Evolutionary conservation across 2,888 invertebrate genomes (phyloP).

Genomic region (Caenorhabditis japonica): DNA sequence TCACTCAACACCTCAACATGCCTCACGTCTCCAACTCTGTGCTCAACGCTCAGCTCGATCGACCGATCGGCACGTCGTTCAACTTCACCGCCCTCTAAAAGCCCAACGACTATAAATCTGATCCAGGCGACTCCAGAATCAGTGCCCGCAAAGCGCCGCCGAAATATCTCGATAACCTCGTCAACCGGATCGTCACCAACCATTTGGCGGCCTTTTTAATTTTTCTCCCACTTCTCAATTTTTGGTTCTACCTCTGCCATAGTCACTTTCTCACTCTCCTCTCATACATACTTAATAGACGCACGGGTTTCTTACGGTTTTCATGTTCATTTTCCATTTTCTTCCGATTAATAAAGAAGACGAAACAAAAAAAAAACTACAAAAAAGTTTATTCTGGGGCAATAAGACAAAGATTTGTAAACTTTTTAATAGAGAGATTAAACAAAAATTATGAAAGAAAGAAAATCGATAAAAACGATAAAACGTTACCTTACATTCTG

Average conservation of each 20-base stretch:
- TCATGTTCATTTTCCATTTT: constrained; percentile 3
- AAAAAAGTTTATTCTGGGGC: constrained; percentile 4
- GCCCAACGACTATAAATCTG: constrained; percentile 31
- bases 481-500: constrained; percentile 56
- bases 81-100: not conserved
- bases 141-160: constrained; percentile 34
- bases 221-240: not conserved
- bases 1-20: constrained; percentile 41
- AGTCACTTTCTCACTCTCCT: constrained; percentile 11
- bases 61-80: constrained; percentile 14
- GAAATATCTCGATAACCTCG: constrained; percentile 37
- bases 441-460: constrained; percentile 6
- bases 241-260: constrained; percentile 26
- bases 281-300: not conserved
- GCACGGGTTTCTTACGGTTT: constrained; percentile 30
- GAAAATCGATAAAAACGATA: constrained; percentile 26
- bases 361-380: too few species aligned
- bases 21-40: constrained; percentile 34
- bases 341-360: too few species aligned
- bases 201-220: constrained; percentile 56
- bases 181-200: constrained; percentile 59
- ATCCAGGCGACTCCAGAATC: constrained; percentile 55
- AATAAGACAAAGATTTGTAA: constrained; percentile 20
- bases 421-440: too few species aligned
- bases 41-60: constrained; percentile 20